Evolutionary conservation across 2,113 vertebrate species (phyloP).

Genomic region (Cnemophilus loriae): DNA sequence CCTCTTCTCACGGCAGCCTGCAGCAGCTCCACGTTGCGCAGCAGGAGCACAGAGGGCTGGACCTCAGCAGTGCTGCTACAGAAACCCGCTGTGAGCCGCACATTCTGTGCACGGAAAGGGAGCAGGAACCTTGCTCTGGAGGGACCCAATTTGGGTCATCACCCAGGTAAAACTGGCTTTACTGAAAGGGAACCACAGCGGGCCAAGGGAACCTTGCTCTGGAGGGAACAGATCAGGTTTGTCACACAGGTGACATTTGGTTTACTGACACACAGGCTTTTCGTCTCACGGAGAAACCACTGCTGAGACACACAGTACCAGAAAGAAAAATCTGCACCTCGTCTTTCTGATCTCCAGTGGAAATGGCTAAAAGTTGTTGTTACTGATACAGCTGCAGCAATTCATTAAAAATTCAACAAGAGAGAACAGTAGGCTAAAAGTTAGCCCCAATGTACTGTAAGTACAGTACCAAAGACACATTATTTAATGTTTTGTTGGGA

Average conservation of each 20-base stretch:
- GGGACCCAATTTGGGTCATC: too few relatives aligned
- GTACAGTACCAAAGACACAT: neutral
- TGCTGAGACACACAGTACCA: neutral
- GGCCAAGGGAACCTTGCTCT: too few relatives aligned
- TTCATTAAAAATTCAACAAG: neutral
- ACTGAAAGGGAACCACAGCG: too few relatives aligned
- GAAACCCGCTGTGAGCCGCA: too few relatives aligned
- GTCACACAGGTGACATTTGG: neutral
- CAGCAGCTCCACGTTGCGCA: too few relatives aligned
- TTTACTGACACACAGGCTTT: neutral
- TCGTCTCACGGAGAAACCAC: neutral
- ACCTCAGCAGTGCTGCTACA: too few relatives aligned
- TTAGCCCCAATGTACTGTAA: neutral
- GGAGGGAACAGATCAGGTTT: neutral
- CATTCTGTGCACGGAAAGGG: too few relatives aligned
- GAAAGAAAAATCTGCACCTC: neutral
- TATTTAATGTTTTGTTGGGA: neutral
- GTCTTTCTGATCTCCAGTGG: neutral
- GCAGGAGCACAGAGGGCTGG: too few relatives aligned
- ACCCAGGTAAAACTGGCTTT: too few relatives aligned
- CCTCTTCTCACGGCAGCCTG: too few relatives aligned
- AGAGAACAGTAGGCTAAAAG: neutral
- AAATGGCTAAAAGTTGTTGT: neutral
- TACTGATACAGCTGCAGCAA: neutral
- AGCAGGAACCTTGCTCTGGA: too few relatives aligned